Percentiles rank a stretch among this genome's conserved stretches.
Conservation (phyloP, 2,113 vertebrate species). For the Callocephalon fimbriatum region DNA sequence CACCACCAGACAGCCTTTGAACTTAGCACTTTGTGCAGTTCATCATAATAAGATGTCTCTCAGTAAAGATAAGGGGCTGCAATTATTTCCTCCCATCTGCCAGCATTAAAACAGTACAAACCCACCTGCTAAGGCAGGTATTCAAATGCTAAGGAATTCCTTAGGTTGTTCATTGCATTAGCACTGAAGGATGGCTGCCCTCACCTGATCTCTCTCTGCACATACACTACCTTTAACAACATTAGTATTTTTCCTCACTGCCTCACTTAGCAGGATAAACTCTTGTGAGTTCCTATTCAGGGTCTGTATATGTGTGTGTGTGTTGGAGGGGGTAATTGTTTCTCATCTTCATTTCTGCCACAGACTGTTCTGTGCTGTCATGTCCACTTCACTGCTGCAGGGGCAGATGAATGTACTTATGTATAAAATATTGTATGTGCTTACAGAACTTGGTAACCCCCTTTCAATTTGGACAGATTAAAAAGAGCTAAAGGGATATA, state of each 20-base stretch:
- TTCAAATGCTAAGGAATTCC: background rate
- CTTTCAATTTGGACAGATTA: background rate
- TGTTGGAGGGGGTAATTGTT: background rate
- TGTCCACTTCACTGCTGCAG: background rate
- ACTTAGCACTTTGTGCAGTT: background rate
- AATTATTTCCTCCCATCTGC: background rate
- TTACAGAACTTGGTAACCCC: background rate
- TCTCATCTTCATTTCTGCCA: background rate
- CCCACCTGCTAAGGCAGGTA: background rate
- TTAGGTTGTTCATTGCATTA: background rate
- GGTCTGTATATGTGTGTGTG: background rate
- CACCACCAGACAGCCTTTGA: background rate
- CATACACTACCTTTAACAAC: background rate
- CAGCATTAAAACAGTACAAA: background rate
- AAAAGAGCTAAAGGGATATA: background rate
- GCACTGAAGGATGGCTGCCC: background rate
- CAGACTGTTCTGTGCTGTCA: background rate
- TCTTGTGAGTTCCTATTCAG: background rate
- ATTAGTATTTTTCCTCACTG: background rate
- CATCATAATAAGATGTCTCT: background rate
- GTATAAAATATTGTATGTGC: background rate
- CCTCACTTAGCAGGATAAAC: background rate
- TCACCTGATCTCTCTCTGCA: background rate
- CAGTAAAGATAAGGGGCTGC: background rate
- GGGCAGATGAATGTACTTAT: background rate